phyloP scores from a whole-genome alignment of 2,797 vertebrate species.

The Galagoides demidoff region DNA sequence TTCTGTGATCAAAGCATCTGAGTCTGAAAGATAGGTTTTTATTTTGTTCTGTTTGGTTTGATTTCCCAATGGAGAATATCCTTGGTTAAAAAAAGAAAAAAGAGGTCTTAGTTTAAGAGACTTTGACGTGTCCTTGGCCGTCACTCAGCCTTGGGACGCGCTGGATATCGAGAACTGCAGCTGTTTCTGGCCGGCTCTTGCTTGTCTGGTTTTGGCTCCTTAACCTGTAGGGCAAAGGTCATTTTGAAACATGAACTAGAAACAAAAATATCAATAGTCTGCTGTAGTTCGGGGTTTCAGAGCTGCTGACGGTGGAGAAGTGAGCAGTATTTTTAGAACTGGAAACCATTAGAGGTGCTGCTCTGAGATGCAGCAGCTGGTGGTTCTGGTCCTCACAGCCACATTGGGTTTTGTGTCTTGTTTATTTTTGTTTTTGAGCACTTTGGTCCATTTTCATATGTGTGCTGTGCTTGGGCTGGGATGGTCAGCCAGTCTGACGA shows the following conservation, averaged over 20 bases:
- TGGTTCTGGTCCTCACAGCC: neutral
- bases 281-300: neutral
- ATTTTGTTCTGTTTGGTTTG: neutral
- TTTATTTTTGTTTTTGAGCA: neutral
- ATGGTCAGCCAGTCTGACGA: too few relatives aligned
- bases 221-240: neutral
- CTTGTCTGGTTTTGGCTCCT: neutral
- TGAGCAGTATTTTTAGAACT: neutral
- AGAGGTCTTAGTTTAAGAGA: neutral
- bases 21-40: neutral
- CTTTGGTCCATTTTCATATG: rapidly evolving
- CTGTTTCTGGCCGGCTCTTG: neutral
- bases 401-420: neutral
- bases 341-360: neutral
- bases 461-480: rapidly evolving
- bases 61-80: neutral
- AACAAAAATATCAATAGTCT: rapidly evolving
- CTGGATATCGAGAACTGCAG: neutral
- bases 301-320: neutral
- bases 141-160: rapidly evolving
- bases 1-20: neutral
- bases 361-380: neutral
- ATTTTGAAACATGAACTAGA: neutral
- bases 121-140: neutral
- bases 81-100: neutral